Conservation (phyloP, 2,113 vertebrate species). For the Tenebrosternarchus preto region DNA sequence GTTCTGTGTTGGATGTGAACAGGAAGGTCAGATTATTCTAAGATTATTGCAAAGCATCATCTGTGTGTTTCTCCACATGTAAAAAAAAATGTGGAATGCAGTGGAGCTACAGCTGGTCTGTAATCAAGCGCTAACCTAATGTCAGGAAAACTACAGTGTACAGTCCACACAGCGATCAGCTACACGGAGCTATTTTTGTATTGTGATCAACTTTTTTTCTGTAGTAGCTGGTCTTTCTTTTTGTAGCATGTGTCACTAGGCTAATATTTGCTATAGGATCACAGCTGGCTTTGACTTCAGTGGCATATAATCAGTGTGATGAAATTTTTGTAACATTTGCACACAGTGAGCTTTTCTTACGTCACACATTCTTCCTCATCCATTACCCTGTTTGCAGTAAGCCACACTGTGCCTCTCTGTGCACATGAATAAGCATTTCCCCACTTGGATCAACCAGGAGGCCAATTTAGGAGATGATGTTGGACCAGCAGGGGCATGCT, state of each 20-base stretch:
- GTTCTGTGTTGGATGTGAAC: background rate
- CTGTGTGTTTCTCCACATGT: background rate
- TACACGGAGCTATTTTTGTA: too few species aligned
- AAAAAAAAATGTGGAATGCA: background rate
- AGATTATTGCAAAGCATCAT: background rate
- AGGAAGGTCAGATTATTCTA: background rate
- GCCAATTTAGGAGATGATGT: background rate
- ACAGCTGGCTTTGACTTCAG: too few species aligned
- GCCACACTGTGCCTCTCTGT: background rate
- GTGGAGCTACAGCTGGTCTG: background rate
- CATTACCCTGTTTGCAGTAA: constrained; percentile 18
- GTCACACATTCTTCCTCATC: background rate
- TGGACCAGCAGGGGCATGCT: background rate
- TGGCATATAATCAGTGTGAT: too few species aligned
- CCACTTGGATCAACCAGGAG: background rate
- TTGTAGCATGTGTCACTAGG: too few species aligned
- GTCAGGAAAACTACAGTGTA: too few species aligned
- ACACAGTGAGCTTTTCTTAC: constrained; percentile 12
- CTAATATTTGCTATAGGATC: too few species aligned
- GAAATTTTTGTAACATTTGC: background rate
- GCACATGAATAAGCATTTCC: background rate
- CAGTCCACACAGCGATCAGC: too few species aligned
- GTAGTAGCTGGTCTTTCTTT: too few species aligned
- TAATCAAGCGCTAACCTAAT: background rate
- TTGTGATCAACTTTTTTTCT: too few species aligned